These are phyloP conservation scores for Strigamia maritima DNA, from an alignment of 2,888 invertebrate species.

Conservation along the genomic window DNA sequence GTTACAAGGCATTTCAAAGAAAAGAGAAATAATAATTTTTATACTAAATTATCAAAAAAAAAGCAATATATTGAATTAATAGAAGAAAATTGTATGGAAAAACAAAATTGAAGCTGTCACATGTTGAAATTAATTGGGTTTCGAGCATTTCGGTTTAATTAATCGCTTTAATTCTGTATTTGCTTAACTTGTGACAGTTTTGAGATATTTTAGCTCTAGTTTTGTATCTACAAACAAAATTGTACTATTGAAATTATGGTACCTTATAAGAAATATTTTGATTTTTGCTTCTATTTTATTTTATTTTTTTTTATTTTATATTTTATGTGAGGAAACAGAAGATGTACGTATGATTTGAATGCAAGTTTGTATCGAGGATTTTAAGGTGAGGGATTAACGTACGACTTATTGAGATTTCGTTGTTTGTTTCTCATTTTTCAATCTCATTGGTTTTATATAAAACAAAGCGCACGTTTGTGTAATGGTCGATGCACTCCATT, in stretches of 20 bases:
- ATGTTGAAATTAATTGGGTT: not conserved
- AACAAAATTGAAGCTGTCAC: not conserved
- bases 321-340: not conserved
- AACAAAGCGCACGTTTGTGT: not conserved
- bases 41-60: not conserved
- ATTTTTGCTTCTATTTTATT: not conserved
- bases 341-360: not conserved
- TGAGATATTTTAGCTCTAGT: conserved; percentile 5
- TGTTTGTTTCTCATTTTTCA: not conserved
- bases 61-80: not conserved
- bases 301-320: too few species aligned
- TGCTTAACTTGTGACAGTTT: conserved; percentile 6
- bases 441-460: conserved; percentile 1
- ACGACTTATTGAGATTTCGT: not conserved
- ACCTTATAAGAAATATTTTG: not conserved
- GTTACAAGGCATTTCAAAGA: not conserved
- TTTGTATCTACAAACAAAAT: not conserved
- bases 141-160: not conserved
- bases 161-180: not conserved
- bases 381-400: not conserved
- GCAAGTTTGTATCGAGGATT: not conserved
- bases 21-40: conserved; percentile 1
- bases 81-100: not conserved
- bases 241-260: not conserved
- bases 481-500: conserved; percentile 10